Evolutionary conservation across 92 coral and sea anemone genomes (phyloP).

Genomic region (Zoanthus sociatus): DNA sequence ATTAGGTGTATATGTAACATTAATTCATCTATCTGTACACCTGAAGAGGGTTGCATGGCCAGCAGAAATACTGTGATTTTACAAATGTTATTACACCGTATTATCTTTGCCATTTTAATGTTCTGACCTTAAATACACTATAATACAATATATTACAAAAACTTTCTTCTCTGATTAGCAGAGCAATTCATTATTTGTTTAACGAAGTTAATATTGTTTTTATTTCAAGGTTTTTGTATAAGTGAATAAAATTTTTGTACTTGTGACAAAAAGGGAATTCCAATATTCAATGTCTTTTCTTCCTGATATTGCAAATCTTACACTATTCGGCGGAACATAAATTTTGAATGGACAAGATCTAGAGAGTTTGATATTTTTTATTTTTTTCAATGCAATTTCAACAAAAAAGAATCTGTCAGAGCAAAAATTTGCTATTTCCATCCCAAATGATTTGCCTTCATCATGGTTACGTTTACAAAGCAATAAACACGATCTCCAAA

Average conservation of each 20-base stretch:
- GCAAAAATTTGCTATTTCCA: constrained; percentile 75
- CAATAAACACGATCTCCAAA: constrained; percentile 49
- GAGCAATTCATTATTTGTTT: not conserved
- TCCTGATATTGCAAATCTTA: constrained; percentile 74
- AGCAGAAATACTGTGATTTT: no score
- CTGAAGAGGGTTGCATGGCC: no score
- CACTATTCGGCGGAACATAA: constrained; percentile 58
- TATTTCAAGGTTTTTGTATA: not conserved
- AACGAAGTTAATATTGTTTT: not conserved
- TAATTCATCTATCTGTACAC: no score
- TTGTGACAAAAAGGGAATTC: constrained; percentile 13
- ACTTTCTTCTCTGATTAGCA: not conserved
- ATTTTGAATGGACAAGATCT: constrained; percentile 63
- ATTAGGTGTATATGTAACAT: no score
- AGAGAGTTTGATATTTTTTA: constrained; percentile 67
- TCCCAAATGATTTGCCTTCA: constrained; percentile 55
- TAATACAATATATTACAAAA: not conserved
- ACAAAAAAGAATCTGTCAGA: constrained; percentile 30
- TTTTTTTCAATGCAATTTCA: constrained; percentile 28
- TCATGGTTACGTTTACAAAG: constrained; percentile 68
- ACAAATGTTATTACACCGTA: no score
- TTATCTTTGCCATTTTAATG: no score
- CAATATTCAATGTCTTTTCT: constrained; percentile 49
- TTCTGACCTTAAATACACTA: no score
- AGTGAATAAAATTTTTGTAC: not conserved